Evolutionary conservation across 2,113 vertebrate species (phyloP).

Genomic region (Puma concolor): DNA sequence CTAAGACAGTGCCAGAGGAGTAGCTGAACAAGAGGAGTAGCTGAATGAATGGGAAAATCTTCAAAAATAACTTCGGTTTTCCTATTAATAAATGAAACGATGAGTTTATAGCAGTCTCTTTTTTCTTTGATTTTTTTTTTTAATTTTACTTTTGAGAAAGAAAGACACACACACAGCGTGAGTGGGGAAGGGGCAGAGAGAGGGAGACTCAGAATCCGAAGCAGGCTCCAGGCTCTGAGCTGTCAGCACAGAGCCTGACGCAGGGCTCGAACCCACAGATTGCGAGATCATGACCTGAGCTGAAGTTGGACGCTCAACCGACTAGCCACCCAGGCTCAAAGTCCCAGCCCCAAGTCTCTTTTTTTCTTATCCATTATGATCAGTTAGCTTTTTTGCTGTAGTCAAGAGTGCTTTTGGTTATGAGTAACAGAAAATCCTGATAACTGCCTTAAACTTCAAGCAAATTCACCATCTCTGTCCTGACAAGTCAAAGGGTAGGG

Average conservation of each 20-base stretch:
- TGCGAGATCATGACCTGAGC: background rate
- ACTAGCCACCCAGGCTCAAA: background rate
- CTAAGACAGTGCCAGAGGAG: background rate
- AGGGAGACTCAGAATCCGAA: background rate
- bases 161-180: background rate
- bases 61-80: constrained; percentile 5
- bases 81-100: background rate
- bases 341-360: background rate
- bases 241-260: background rate
- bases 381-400: background rate
- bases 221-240: background rate
- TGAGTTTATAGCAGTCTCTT: background rate
- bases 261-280: background rate
- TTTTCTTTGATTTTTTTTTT: background rate
- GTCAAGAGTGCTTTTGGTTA: background rate
- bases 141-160: background rate
- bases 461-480: background rate
- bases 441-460: background rate
- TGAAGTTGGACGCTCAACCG: background rate
- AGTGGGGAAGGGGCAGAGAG: background rate
- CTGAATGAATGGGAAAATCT: background rate
- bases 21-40: background rate
- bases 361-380: background rate
- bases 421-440: background rate
- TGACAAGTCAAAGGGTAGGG: background rate